A percentile compares a stretch with the other conserved stretches of the same genome.
Evolutionary conservation across 2,888 invertebrate species (phyloP).

Genomic region (Omphaloscelis lunosa): DNA sequence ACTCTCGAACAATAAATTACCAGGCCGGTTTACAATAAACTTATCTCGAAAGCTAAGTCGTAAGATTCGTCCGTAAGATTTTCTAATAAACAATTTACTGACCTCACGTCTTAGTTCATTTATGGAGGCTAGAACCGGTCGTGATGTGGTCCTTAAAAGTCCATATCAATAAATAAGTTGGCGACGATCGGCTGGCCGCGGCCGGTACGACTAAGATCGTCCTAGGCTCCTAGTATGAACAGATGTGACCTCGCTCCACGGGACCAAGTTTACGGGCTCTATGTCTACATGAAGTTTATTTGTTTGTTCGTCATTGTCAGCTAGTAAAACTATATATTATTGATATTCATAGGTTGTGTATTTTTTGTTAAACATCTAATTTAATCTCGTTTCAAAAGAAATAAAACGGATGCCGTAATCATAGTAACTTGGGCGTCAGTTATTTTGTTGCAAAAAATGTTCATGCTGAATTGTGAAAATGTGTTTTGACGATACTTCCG

Average conservation of each 20-base stretch:
- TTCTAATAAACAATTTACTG: constrained; percentile 62
- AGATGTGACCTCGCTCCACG: constrained; percentile 55
- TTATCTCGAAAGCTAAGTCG: constrained; percentile 47
- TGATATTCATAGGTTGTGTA: constrained; percentile 53
- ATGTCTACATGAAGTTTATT: constrained; percentile 57
- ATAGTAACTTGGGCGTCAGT: constrained; percentile 28
- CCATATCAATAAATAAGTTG: constrained; percentile 71
- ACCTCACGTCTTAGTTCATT: constrained; percentile 53
- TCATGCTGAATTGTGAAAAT: no score
- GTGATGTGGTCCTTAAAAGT: constrained; percentile 65
- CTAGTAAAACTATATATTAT: constrained; percentile 39
- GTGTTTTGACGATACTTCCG: no score
- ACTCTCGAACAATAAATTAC: constrained; percentile 33
- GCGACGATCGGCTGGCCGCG: constrained; percentile 51
- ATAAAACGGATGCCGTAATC: constrained; percentile 38
- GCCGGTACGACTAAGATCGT: constrained; percentile 35
- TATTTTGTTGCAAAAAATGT: no score
- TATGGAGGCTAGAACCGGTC: constrained; percentile 63
- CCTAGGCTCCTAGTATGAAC: constrained; percentile 42
- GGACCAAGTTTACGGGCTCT: constrained; percentile 57
- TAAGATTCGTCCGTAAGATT: constrained; percentile 49
- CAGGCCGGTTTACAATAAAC: constrained; percentile 30
- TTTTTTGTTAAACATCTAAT: constrained; percentile 49
- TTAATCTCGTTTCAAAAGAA: constrained; percentile 41
- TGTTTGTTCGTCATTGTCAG: constrained; percentile 60